A percentile compares a stretch with the other conserved stretches of the same genome.
phyloP scores from a whole-genome alignment of 2,797 vertebrate species.

The Channallabes apus region DNA sequence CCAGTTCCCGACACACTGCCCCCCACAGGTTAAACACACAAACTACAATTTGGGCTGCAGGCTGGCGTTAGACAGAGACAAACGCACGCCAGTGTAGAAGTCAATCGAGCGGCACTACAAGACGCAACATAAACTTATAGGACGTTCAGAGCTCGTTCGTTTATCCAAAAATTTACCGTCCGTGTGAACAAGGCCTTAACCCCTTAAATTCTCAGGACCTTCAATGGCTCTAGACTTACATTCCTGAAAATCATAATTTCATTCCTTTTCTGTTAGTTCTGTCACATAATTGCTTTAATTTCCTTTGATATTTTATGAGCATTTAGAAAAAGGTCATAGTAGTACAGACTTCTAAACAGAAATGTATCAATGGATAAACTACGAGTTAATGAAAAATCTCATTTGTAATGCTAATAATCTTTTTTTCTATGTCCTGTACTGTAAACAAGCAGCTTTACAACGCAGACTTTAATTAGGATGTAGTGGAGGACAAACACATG shows the following conservation, averaged over 20 bases:
- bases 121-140: no score
- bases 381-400: slow-evolving; percentile 15
- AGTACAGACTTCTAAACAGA: slow-evolving; percentile 18
- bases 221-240: not conserved
- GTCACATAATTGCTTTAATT: slow-evolving; percentile 20
- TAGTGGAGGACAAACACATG: not conserved
- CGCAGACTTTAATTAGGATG: slow-evolving; percentile 2
- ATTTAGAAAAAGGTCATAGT: slow-evolving; percentile 37
- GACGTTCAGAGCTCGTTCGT: no score
- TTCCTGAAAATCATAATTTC: not conserved
- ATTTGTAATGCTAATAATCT: slow-evolving; percentile 29
- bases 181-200: no score
- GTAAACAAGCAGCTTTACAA: slow-evolving; percentile 7
- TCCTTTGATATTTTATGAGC: slow-evolving; percentile 45
- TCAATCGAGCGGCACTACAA: no score
- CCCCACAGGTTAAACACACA: no score
- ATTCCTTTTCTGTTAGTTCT: not conserved
- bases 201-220: not conserved
- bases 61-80: no score
- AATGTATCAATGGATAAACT: slow-evolving; percentile 39
- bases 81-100: no score
- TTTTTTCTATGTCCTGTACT: slow-evolving; percentile 21
- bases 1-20: no score
- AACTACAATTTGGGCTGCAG: no score
- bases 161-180: no score